A percentile compares a stretch with the other conserved stretches of the same genome.
phyloP scores from a whole-genome alignment of 2,797 vertebrate species.

The Pteropus rufus region DNA sequence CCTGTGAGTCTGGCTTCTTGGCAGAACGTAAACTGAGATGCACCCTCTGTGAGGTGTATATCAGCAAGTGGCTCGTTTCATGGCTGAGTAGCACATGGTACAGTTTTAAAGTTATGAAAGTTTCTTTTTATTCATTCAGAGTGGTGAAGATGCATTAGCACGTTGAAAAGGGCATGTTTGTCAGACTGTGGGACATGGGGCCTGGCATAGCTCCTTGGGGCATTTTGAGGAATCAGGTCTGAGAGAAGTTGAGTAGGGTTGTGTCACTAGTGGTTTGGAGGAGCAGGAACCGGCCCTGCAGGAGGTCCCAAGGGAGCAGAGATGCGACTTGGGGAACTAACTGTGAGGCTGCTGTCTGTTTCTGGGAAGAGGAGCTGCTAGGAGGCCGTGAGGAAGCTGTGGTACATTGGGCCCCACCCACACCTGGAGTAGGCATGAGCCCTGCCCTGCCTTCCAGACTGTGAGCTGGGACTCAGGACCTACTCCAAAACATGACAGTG shows the following conservation, averaged over 20 bases:
- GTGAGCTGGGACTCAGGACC: not conserved
- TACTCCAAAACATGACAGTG: not conserved
- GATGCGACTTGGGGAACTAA: not conserved
- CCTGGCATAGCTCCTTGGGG: not conserved
- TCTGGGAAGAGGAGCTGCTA: not conserved
- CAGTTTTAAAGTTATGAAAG: not conserved
- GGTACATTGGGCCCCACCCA: fast-evolving
- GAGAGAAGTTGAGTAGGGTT: not conserved
- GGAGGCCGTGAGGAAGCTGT: too few species aligned
- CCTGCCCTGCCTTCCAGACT: not conserved
- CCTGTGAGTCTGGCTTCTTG: not conserved
- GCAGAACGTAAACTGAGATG: not conserved
- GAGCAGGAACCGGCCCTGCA: not conserved
- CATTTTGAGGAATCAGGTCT: not conserved
- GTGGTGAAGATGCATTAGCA: not conserved
- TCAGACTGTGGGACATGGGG: not conserved
- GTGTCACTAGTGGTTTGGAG: not conserved
- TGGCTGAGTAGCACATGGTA: not conserved
- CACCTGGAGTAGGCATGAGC: not conserved
- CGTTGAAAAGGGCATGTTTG: fast-evolving
- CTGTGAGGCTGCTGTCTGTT: fast-evolving
- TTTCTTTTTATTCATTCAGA: not conserved
- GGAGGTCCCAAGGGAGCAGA: not conserved
- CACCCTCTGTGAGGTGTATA: not conserved
- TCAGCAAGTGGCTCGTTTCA: not conserved